Evolutionary conservation across 2,888 invertebrate species (phyloP).

Genomic region (Agapostemon virescens): DNA sequence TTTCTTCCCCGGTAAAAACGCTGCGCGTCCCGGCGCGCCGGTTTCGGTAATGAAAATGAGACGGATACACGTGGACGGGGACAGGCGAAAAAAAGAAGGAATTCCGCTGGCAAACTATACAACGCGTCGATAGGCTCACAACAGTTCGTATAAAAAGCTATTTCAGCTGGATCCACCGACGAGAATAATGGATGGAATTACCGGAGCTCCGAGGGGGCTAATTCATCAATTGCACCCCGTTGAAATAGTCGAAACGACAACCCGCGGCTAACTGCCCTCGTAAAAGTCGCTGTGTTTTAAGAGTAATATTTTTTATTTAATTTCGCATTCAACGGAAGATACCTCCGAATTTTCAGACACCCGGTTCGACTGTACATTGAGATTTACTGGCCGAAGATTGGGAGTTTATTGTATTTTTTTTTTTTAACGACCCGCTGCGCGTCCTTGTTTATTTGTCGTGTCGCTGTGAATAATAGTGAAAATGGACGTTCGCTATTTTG

Average conservation of each 20-base stretch:
- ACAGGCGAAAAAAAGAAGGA: neutral
- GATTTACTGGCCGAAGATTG: neutral
- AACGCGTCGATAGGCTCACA: slow-evolving; percentile 7
- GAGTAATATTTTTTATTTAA: slow-evolving; percentile 9
- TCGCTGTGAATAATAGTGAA: neutral
- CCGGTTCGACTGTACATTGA: neutral
- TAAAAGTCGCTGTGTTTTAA: neutral
- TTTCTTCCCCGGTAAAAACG: neutral
- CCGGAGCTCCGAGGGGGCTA: neutral
- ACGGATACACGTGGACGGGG: neutral
- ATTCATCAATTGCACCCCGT: neutral
- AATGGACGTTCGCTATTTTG: neutral
- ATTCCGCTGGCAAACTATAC: neutral
- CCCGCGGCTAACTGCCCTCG: neutral
- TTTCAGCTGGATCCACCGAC: neutral
- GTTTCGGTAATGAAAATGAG: slow-evolving; percentile 4
- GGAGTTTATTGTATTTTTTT: neutral
- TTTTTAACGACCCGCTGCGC: neutral
- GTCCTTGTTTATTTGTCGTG: neutral
- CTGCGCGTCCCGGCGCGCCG: too few species aligned
- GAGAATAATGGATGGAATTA: neutral
- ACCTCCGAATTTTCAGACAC: neutral
- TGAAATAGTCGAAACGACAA: neutral
- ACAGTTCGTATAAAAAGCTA: slow-evolving; percentile 1
- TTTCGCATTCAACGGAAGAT: neutral